Conservation (phyloP, 2,113 vertebrate genomes). For the Nematolebias whitei region DNA sequence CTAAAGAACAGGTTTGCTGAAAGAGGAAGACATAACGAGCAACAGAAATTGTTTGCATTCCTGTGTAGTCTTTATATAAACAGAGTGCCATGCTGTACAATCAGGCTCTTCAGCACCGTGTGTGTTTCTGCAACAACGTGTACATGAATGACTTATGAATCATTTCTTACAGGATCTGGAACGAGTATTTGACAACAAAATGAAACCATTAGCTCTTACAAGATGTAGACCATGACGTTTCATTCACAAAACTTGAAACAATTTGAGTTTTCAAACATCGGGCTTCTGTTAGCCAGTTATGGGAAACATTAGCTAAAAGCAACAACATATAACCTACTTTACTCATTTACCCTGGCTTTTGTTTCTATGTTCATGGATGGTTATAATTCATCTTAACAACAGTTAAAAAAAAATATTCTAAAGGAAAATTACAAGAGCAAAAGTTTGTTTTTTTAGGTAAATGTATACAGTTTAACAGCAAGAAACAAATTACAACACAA, state of each 20-base stretch:
- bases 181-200: conserved; percentile 35
- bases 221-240: conserved; percentile 17
- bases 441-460: not conserved
- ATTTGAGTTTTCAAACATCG: conserved; percentile 28
- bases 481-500: not conserved
- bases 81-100: conserved; percentile 42
- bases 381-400: conserved; percentile 18
- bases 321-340: conserved; percentile 19
- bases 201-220: conserved; percentile 49
- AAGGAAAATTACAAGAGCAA: conserved; percentile 10
- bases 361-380: conserved; percentile 12
- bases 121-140: conserved; percentile 12
- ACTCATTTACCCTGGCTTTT: conserved; percentile 21
- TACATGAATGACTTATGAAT: conserved; percentile 30
- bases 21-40: conserved; percentile 46
- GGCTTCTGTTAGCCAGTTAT: conserved; percentile 6
- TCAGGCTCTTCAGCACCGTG: conserved; percentile 33
- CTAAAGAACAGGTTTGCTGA: conserved; percentile 55
- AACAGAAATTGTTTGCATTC: conserved; percentile 77
- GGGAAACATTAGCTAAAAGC: conserved; percentile 9
- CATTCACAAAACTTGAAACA: conserved; percentile 40
- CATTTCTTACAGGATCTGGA: conserved; percentile 29
- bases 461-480: not conserved
- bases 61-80: conserved; percentile 74
- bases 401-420: conserved; percentile 1